These are phyloP conservation scores for Triplophysa rosa DNA, from an alignment of 2,113 vertebrate genomes.

Conservation along the genomic window DNA sequence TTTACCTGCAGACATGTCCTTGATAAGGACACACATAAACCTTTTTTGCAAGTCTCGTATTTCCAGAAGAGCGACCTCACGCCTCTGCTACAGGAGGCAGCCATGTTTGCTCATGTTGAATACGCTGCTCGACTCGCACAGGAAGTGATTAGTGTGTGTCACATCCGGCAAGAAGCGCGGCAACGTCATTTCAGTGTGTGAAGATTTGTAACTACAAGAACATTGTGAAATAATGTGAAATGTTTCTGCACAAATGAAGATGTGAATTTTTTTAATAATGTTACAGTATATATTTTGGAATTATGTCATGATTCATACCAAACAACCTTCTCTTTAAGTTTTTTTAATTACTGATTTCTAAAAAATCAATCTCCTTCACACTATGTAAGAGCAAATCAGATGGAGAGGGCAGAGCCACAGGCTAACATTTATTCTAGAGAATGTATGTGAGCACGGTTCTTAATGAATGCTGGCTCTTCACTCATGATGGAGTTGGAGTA, in stretches of 20 bases:
- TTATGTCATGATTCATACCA: neutral
- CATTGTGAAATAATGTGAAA: too few species aligned
- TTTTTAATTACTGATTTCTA: neutral
- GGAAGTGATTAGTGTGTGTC: constrained; percentile 53
- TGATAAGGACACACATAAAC: constrained; percentile 2
- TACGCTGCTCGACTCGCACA: constrained; percentile 24
- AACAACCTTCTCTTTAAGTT: neutral
- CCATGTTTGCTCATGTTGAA: constrained; percentile 62
- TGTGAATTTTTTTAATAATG: too few species aligned
- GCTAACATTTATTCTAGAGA: constrained; percentile 27
- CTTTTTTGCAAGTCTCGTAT: constrained; percentile 55
- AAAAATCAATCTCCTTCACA: neutral
- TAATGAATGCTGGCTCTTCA: constrained; percentile 72
- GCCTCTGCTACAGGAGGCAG: constrained; percentile 59
- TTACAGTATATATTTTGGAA: neutral
- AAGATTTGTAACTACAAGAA: too few species aligned
- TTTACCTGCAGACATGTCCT: constrained; percentile 60
- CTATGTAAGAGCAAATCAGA: constrained; percentile 11
- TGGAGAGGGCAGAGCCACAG: constrained; percentile 14
- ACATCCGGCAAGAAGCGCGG: constrained; percentile 18
- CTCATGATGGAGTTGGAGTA: constrained; percentile 72
- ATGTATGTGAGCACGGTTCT: constrained; percentile 55
- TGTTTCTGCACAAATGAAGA: too few species aligned
- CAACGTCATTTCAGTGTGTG: neutral
- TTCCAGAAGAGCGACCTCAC: constrained; percentile 57